Conservation (phyloP, 1,140 invertebrate species). For the Asbolus verrucosus region DNA sequence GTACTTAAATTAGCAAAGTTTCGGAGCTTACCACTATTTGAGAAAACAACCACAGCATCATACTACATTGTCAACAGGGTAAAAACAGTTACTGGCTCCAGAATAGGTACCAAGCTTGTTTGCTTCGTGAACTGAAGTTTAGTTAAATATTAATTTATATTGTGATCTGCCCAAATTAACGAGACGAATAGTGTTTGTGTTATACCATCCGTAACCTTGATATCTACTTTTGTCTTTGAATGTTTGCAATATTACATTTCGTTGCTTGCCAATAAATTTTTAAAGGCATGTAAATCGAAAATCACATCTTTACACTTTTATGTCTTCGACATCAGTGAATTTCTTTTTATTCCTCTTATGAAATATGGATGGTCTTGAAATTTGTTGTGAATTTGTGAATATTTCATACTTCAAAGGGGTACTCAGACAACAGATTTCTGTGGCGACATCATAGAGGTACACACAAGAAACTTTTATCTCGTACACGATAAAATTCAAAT, state of each 20-base stretch:
- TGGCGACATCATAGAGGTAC: constrained; percentile 3
- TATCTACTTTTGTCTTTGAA: too few species aligned
- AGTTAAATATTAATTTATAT: constrained; percentile 16
- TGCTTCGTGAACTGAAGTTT: constrained; percentile 12
- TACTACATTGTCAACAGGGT: constrained; percentile 25
- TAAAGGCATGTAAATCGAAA: too few species aligned
- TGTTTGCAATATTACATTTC: too few species aligned
- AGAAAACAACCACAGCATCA: constrained; percentile 28
- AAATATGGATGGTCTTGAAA: constrained; percentile 24
- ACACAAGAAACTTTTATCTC: constrained; percentile 31
- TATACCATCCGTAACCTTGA: too few species aligned
- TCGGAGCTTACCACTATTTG: constrained; percentile 23
- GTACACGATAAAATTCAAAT: constrained; percentile 31
- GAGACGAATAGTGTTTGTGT: too few species aligned
- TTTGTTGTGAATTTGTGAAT: constrained; percentile 27
- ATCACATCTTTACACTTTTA: too few species aligned
- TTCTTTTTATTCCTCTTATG: not conserved
- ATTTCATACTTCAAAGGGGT: constrained; percentile 32
- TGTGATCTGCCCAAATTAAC: constrained; percentile 4
- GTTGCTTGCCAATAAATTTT: too few species aligned
- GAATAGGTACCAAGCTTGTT: constrained; percentile 7
- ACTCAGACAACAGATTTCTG: constrained; percentile 19
- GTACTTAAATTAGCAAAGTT: constrained; percentile 37
- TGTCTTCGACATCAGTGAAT: not conserved
- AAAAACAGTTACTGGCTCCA: constrained; percentile 12